Conservation (phyloP, 2,888 invertebrate genomes). For the Criorhina ranunculi region DNA sequence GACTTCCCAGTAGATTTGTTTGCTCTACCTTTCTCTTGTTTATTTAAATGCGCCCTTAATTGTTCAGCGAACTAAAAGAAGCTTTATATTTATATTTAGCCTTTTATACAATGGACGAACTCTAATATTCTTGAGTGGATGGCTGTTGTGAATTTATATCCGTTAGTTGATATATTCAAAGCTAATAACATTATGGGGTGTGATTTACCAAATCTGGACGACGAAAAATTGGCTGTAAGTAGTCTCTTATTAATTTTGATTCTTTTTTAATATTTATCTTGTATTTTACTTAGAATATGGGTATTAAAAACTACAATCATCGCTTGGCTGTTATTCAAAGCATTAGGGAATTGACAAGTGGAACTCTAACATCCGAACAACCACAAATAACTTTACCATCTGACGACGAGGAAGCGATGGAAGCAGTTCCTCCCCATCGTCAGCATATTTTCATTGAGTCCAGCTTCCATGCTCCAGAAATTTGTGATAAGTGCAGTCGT, state of each 20-base stretch:
- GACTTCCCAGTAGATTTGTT: no score
- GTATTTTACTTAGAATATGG: conserved; percentile 87
- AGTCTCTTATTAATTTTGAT: background rate
- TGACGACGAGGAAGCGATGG: conserved; percentile 35
- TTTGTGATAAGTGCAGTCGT: conserved; percentile 90
- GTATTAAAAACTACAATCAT: conserved; percentile 90
- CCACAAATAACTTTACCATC: conserved; percentile 32
- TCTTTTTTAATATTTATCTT: conserved; percentile 10
- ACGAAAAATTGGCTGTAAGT: conserved; percentile 88
- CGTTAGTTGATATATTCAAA: conserved; percentile 89
- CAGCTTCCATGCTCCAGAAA: conserved; percentile 88
- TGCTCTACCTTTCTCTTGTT: no score
- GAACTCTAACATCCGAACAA: conserved; percentile 74
- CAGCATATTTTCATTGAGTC: conserved; percentile 86
- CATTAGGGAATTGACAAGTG: conserved; percentile 87
- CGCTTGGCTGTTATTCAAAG: conserved; percentile 89
- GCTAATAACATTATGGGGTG: conserved; percentile 89
- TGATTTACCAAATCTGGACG: conserved; percentile 88
- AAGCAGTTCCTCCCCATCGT: conserved; percentile 23
- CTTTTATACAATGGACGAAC: conserved; percentile 89
- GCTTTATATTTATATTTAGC: conserved; percentile 83
- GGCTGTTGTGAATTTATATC: conserved; percentile 89
- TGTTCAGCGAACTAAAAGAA: no score
- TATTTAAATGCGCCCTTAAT: no score
- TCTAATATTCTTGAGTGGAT: conserved; percentile 91